Evolutionary conservation across 1,140 invertebrate species (phyloP), one percentile per base, ranked within the genome.

Genomic region (Semibalanus balanoides): DNA sequence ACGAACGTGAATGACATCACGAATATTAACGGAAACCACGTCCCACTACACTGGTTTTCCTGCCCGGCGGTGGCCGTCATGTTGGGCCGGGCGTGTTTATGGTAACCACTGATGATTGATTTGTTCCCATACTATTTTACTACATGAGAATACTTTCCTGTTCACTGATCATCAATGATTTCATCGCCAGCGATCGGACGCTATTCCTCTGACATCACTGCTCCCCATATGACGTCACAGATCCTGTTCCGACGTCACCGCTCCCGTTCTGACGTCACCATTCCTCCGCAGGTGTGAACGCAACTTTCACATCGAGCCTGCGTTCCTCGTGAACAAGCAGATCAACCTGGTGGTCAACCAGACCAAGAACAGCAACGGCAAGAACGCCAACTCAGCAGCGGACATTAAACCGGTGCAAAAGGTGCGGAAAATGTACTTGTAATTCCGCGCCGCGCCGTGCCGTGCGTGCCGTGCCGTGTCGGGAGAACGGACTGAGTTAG

Each of bases 341-440:
- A 64, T 64, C 11, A 64, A 64, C 51, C 22, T 64, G 22, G 51
- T 64, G 51, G 51, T 64, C 14, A 64, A 64, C 51, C 51, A 64
- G 51, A 64, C 51, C 14, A 64, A 64, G 22, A 78, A 77, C 43
- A 77, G 76, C 11, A 78, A 78, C 73, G 80, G 80, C 73, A 82
- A 82, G 79, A 82, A 80, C 75, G 81, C 80, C 76, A 82, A 82
- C 78, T 81, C 80, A 74, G 82, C 81, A 74, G 81, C 80, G 22
- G 81, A 82, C 74, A 82, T 80, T 76, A 82, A 82, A 76, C 81
- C 81, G 72, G 79, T 81, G 51, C 79, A 79, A 75, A 81, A 82
- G 79, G 82, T 82, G 76, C 82, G 82, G 75, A 82, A 82, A 76
- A 82, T 82, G 69, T 82, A 82, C 74, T 81, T 82, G 79, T 82